A percentile compares a stretch with the other conserved stretches of the same genome.
Conservation (phyloP, 2,888 invertebrate genomes). For the Aleiodes alternator region DNA sequence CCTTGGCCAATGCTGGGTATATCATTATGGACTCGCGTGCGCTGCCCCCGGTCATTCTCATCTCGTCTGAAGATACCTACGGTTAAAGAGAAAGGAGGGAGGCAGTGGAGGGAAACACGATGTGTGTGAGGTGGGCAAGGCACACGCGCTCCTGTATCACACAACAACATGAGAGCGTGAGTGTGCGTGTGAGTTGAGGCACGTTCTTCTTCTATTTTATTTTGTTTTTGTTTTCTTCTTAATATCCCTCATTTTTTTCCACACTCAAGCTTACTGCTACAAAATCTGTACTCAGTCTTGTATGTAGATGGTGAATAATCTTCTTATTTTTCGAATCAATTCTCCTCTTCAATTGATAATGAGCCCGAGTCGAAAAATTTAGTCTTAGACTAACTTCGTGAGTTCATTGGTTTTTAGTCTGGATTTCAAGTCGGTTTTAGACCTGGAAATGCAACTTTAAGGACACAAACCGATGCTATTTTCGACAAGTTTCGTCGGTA, state of each 20-base stretch:
- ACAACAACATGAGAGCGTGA: constrained; percentile 22
- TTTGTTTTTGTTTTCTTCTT: constrained; percentile 37
- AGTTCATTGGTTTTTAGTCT: too few species aligned
- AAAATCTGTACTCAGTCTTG: constrained; percentile 1
- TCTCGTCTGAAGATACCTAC: constrained; percentile 52
- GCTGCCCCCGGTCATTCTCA: constrained; percentile 71
- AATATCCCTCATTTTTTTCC: constrained; percentile 13
- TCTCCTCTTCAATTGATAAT: too few species aligned
- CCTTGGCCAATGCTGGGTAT: constrained; percentile 53
- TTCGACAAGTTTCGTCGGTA: too few species aligned
- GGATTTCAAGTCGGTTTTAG: too few species aligned
- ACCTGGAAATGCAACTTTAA: too few species aligned
- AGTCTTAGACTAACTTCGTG: too few species aligned
- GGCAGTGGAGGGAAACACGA: constrained; percentile 42
- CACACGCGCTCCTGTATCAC: constrained; percentile 40
- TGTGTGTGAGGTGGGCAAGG: constrained; percentile 51
- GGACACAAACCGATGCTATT: too few species aligned
- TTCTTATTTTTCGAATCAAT: too few species aligned
- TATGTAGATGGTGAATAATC: background rate
- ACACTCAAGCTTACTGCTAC: background rate
- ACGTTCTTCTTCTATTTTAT: constrained; percentile 41
- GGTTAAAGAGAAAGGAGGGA: constrained; percentile 27
- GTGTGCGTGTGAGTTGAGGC: constrained; percentile 32
- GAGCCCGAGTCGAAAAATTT: too few species aligned
- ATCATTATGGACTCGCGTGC: constrained; percentile 72